Conservation (phyloP, 2,888 invertebrate genomes). For the Tanaodytes sp. region DNA sequence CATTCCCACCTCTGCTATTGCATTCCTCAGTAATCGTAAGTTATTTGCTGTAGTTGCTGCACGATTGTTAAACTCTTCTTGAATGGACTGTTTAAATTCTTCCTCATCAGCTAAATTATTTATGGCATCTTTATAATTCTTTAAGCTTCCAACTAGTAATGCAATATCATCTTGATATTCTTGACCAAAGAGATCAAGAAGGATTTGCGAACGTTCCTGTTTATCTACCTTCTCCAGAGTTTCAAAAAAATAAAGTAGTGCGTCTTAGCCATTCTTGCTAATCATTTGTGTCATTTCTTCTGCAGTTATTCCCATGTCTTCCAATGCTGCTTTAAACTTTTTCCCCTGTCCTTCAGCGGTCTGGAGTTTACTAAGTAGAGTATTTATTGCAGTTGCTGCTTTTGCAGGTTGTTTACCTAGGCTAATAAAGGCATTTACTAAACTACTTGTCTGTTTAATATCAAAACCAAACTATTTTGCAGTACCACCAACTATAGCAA, state of each 20-base stretch:
- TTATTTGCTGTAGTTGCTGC: no score
- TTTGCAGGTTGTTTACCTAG: constrained; percentile 16
- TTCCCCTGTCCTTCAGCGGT: not conserved
- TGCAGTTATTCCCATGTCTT: not conserved
- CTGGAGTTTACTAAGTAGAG: not conserved
- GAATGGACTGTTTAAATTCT: no score
- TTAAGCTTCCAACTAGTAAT: no score
- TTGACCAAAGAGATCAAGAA: no score
- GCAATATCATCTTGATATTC: no score
- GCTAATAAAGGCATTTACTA: constrained; percentile 16
- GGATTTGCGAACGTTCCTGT: no score
- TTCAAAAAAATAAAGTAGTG: not conserved
- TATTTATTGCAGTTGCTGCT: constrained; percentile 21
- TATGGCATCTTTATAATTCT: no score
- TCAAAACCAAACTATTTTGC: constrained; percentile 15
- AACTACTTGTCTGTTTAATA: constrained; percentile 12
- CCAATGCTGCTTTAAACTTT: not conserved
- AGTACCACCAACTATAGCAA: constrained; percentile 24
- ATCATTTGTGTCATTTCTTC: not conserved
- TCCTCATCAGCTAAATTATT: no score
- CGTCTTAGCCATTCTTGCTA: not conserved
- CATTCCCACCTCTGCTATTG: no score
- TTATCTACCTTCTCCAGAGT: no score
- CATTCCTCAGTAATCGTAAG: no score
- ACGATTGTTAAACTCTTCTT: no score